Evolutionary conservation across 2,113 vertebrate genomes (phyloP).

Genomic region (Poicephalus gulielmi): DNA sequence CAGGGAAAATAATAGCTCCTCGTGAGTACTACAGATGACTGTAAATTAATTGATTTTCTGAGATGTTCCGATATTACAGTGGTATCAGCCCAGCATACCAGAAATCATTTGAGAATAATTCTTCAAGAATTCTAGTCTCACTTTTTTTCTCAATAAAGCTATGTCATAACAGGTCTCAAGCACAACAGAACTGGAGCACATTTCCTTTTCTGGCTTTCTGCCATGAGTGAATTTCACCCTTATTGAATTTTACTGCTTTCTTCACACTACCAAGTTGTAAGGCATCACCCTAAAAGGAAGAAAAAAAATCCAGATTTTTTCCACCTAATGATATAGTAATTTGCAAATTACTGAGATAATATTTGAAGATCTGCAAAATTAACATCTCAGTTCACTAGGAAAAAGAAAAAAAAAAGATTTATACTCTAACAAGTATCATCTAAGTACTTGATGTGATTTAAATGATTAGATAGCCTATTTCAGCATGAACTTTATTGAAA

Average conservation of each 20-base stretch:
- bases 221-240: not conserved
- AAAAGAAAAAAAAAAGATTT: not conserved
- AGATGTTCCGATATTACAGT: not conserved
- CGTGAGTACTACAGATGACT: not conserved
- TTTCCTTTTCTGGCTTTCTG: not conserved
- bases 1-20: constrained; percentile 27
- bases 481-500: not conserved
- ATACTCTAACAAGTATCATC: not conserved
- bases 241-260: not conserved
- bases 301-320: not conserved
- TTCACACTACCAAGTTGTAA: not conserved
- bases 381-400: not conserved
- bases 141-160: not conserved
- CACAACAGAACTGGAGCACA: not conserved
- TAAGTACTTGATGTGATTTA: not conserved
- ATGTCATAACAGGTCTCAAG: not conserved
- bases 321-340: not conserved
- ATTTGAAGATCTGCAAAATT: not conserved
- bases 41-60: constrained; percentile 50
- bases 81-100: constrained; percentile 7
- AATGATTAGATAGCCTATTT: not conserved
- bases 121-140: not conserved
- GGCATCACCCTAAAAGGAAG: not conserved
- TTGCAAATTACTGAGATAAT: not conserved
- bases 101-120: constrained; percentile 30